Conservation (phyloP, 2,797 vertebrate genomes). For the Sphenopsis melanotis region DNA sequence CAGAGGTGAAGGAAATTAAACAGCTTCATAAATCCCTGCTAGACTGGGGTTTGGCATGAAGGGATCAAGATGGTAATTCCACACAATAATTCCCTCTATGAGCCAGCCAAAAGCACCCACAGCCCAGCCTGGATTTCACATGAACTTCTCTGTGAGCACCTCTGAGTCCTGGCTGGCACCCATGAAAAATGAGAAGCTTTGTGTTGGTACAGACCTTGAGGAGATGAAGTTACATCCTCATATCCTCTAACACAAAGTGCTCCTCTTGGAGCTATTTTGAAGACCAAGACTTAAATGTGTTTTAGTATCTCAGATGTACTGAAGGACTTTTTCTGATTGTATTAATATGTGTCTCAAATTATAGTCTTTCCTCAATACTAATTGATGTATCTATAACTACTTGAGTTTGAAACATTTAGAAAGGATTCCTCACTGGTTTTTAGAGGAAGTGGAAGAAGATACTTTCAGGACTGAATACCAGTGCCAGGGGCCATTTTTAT, state of each 20-base stretch:
- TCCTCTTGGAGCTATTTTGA: not conserved
- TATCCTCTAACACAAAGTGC: not conserved
- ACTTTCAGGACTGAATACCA: not conserved
- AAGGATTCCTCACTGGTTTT: not conserved
- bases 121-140: not conserved
- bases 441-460: not conserved
- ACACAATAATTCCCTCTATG: fast-evolving
- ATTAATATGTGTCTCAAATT: not conserved
- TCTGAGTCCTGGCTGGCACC: not conserved
- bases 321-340: not conserved
- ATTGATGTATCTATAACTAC: not conserved
- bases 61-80: not conserved
- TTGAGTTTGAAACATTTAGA: not conserved
- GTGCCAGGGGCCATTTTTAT: not conserved
- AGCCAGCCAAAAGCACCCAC: not conserved
- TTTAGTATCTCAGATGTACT: not conserved
- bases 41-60: not conserved
- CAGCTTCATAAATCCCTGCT: not conserved
- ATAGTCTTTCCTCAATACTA: not conserved
- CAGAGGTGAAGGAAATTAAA: not conserved
- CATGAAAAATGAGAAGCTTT: not conserved
- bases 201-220: not conserved
- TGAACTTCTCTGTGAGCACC: not conserved
- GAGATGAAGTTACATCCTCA: not conserved
- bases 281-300: not conserved